These are phyloP conservation scores for Telmatochromis sp. DNA, from an alignment of 2,113 vertebrate species.

Conservation along the genomic window DNA sequence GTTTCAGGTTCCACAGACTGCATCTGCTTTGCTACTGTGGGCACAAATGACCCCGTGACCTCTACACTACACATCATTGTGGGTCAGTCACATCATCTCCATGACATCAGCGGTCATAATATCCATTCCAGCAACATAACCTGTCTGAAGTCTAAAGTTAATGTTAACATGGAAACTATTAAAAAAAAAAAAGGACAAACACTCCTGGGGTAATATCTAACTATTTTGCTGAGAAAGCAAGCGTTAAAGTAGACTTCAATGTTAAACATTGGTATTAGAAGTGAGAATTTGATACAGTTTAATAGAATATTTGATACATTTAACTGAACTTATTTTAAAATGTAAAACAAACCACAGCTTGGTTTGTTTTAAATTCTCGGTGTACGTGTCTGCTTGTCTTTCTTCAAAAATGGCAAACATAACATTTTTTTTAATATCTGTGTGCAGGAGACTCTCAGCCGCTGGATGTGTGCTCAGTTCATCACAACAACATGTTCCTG, in stretches of 20 bases:
- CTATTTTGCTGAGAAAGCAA: background rate
- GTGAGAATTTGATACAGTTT: background rate
- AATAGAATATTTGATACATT: background rate
- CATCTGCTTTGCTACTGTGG: constrained; percentile 89
- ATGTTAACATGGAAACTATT: background rate
- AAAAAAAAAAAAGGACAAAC: background rate
- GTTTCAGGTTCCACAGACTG: constrained; percentile 92
- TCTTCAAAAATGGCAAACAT: background rate
- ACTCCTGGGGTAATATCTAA: background rate
- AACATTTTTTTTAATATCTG: background rate
- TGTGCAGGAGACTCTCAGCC: constrained; percentile 85
- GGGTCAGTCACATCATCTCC: constrained; percentile 68
- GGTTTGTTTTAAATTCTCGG: background rate
- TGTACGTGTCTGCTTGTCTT: background rate
- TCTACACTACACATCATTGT: constrained; percentile 91
- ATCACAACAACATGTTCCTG: constrained; percentile 78
- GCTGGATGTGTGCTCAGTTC: constrained; percentile 88
- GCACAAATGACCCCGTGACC: constrained; percentile 86
- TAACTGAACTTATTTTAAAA: background rate
- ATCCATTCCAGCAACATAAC: background rate
- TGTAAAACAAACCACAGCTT: background rate
- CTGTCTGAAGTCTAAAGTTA: background rate
- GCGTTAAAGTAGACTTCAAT: background rate
- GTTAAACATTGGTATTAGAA: background rate
- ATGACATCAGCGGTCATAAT: background rate